Base-by-base conservation (phyloP, 2,113 vertebrate species). In the Numida meleagris region DNA sequence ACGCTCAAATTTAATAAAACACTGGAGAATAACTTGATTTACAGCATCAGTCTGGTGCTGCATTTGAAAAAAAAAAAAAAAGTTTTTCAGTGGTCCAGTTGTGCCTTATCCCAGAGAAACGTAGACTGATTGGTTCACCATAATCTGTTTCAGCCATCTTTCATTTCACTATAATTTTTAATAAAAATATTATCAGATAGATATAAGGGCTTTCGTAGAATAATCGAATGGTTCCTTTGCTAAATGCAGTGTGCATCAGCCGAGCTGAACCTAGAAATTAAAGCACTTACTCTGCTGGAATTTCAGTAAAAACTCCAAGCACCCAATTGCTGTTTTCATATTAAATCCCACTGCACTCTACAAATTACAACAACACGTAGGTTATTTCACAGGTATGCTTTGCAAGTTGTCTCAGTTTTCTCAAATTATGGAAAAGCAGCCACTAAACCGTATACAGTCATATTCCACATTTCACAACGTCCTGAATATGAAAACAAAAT, bases 1-100 rank as follows among this genome's bases (percentile, higher is more conserved):
- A 46, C 5, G 40, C 67, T 82, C 59, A n/a, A 25, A 58, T 84
- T 72, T 75, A 82, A 88, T 53, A 78, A 86, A 96, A 31, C 61
- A 48, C 88, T 81, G 9, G 48, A 93, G 77, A 92, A n/a, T 57
- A 66, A 77, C 31, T n/a, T 92, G 73, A 92, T 84, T 82, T 71
- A 88, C 46, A 78, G 73, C 66, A 63, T n/a, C 82, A 85, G 55
- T 88, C 73, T 50, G 33, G 59, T 59, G 73, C 11, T 24, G 34
- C 46, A 71, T 77, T 71, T 33, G 50, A 53, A 87, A 89, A 87
- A 61, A 62, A 27, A 62, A 38, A 16, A 34, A 9, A 3, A 0
- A 25, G 23, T 59, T 78, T 92, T 94, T 78, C 84, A 68, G 11
- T 71, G 78, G 67, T 79, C 36, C 15, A 57, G 3, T 27, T 34